These are phyloP conservation scores for Brachionus manjavacas DNA, from an alignment of 1,140 invertebrate species.

Conservation along the genomic window DNA sequence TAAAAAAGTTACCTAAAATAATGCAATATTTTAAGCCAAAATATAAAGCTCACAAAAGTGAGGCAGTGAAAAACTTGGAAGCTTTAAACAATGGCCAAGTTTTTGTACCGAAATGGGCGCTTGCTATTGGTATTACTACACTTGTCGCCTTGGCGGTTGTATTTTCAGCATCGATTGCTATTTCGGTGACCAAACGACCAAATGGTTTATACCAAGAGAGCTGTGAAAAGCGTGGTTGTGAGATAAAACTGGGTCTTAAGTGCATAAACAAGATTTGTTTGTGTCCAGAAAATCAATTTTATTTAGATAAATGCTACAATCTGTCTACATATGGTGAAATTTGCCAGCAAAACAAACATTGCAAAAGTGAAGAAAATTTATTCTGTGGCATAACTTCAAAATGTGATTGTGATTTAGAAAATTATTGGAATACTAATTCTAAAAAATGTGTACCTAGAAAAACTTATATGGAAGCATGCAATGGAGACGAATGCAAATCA, in stretches of 20 bases:
- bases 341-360: not conserved
- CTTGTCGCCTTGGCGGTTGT: not conserved
- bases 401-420: not conserved
- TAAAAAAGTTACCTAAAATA: not conserved
- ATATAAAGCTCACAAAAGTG: not conserved
- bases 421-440: not conserved
- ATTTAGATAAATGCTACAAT: not conserved
- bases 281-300: not conserved
- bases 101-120: not conserved
- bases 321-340: not conserved
- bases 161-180: not conserved
- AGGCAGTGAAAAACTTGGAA: not conserved
- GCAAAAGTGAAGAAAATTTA: not conserved
- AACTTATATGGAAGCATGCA: not conserved
- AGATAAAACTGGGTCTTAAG: not conserved
- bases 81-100: not conserved
- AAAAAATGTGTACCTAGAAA: not conserved
- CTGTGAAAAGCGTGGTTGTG: not conserved
- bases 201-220: not conserved
- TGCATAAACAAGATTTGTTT: not conserved
- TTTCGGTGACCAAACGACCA: not conserved
- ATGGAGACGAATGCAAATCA: not conserved
- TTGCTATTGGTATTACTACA: not conserved
- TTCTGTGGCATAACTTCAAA: not conserved
- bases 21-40: not conserved